Evolutionary conservation across 2,113 vertebrate genomes (phyloP).

Genomic region (Mirza zaza): DNA sequence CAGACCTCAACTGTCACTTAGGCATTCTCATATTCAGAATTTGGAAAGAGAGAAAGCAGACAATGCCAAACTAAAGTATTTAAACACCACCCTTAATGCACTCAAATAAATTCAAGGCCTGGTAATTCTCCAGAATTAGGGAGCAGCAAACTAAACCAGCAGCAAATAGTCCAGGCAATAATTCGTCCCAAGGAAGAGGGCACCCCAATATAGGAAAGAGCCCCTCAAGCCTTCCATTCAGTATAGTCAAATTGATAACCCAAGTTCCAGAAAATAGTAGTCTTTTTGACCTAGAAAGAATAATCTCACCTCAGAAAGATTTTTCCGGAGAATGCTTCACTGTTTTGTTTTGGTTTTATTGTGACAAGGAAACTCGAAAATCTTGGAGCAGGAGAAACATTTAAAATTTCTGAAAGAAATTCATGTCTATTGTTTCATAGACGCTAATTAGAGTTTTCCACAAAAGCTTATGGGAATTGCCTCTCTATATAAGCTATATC

Average conservation of each 20-base stretch:
- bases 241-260: not conserved
- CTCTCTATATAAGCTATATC: not conserved
- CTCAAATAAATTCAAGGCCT: not conserved
- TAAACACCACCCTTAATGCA: not conserved
- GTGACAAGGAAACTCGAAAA: not conserved
- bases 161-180: not conserved
- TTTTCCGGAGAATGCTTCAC: not conserved
- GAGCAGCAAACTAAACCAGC: not conserved
- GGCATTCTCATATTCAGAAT: not conserved
- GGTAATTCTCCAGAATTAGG: not conserved
- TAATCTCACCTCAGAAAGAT: not conserved
- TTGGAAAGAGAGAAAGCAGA: not conserved
- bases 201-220: not conserved
- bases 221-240: not conserved
- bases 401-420: conserved; percentile 20
- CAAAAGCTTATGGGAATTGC: not conserved
- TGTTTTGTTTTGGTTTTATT: not conserved
- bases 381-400: not conserved
- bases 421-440: not conserved
- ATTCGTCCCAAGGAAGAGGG: not conserved
- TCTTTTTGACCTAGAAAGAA: not conserved
- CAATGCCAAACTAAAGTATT: not conserved
- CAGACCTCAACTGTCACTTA: not conserved
- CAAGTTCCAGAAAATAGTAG: not conserved
- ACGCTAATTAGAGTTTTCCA: not conserved